A percentile compares a stretch with the other conserved stretches of the same genome.
Conservation (phyloP, 2,113 vertebrate species). For the Anhinga anhinga region DNA sequence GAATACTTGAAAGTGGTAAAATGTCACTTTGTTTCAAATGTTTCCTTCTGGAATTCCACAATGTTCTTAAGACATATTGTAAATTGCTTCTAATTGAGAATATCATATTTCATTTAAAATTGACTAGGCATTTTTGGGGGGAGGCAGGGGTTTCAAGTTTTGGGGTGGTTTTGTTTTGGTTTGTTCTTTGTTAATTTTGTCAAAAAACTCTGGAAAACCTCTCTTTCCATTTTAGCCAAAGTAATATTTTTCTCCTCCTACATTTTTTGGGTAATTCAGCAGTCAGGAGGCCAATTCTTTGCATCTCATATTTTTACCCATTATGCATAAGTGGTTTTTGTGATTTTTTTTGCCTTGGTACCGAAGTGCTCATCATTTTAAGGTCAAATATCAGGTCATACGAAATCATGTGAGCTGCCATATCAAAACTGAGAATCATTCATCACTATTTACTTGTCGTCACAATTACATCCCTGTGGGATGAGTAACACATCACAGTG, state of each 20-base stretch:
- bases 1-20: background rate
- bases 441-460: background rate
- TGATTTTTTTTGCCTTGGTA: background rate
- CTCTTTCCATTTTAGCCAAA: background rate
- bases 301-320: background rate
- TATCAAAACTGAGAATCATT: background rate
- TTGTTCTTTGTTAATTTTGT: background rate
- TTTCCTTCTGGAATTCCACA: background rate
- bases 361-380: background rate
- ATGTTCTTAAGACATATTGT: background rate
- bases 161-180: background rate
- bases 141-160: background rate
- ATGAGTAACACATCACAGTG: background rate
- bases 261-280: background rate
- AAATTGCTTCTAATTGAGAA: background rate
- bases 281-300: background rate
- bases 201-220: background rate
- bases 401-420: background rate
- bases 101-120: background rate
- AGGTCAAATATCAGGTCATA: background rate
- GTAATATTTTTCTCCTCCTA: background rate
- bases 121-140: background rate
- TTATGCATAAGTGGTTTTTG: accelerated
- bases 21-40: background rate
- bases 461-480: background rate